These are phyloP conservation scores for Orgyia antiqua DNA, from an alignment of 2,888 invertebrate species.

Conservation along the genomic window DNA sequence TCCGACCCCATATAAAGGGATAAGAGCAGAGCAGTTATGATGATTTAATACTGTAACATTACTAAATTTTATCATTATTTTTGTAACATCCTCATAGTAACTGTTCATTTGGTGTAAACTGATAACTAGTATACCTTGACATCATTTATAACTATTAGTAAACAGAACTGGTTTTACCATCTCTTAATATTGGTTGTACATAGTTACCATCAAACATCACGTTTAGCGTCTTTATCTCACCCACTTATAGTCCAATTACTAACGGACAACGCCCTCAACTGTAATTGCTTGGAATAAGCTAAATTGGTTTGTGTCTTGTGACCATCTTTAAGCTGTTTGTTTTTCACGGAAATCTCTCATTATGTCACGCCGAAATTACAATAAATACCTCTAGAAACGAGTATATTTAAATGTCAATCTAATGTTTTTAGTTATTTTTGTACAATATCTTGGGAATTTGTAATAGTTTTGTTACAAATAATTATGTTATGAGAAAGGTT, in stretches of 20 bases:
- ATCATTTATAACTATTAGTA: no score
- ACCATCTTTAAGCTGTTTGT: conserved; percentile 17
- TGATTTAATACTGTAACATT: no score
- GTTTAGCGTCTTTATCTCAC: conserved; percentile 26
- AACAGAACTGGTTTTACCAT: no score
- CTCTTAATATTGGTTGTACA: no score
- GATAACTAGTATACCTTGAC: no score
- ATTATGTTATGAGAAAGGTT: no score
- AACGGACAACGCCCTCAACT: conserved; percentile 31
- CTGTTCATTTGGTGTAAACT: no score
- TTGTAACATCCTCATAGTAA: no score
- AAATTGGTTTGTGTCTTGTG: conserved; percentile 35
- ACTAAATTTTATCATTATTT: no score
- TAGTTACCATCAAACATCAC: no score
- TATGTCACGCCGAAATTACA: conserved; percentile 14
- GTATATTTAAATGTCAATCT: conserved; percentile 16
- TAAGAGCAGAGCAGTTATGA: no score
- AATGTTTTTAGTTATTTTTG: conserved; percentile 2
- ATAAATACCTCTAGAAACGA: conserved; percentile 6
- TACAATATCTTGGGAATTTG: neutral
- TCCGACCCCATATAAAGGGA: no score
- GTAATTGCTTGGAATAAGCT: conserved; percentile 40
- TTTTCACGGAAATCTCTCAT: conserved; percentile 25
- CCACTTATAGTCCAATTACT: conserved; percentile 28
- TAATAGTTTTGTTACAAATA: neutral